Evolutionary conservation across 2,797 vertebrate species (phyloP), one percentile per base, ranked within the genome.

Genomic region (Bufotes viridis): DNA sequence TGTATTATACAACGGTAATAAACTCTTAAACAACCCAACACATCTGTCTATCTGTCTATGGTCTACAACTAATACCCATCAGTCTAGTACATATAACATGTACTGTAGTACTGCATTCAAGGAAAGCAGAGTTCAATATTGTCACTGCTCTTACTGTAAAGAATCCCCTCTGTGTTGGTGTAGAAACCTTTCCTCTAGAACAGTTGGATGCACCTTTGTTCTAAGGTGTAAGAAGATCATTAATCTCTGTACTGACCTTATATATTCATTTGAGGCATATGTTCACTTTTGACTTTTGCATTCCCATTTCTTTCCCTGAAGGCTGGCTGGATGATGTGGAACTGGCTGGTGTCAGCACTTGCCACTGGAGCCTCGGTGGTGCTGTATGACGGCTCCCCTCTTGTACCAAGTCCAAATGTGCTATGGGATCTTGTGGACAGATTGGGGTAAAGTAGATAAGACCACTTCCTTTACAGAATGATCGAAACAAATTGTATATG

Each of bases 301-400:
- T 49, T 2, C 49, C 4, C 53, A 14, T 81, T 18, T 81, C 76
- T 53, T 91, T 9, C 49, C 61, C 72, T 81, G 20, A 90, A 99
- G 98, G 97, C 94, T 0, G 98, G 98, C 91, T 99, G 98, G 98
- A 99, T 99, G 98, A 99, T 99, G 98, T 99, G 98, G 98, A 99
- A 99, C 92, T 99, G 98, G 98, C 91, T 98, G 91, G 93, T 99
- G 88, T 95, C 97, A 0, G 95, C 97, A 0, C 94, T 99, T 69
- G 97, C 98, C 53, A 96, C 97, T 0, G 98, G 98, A 42, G 96
- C 97, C 0, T 97, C 98, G 0, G 94, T 99, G 91, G 98, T 99
- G 84, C 91, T 99, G 22, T 99, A 99, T 0, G 98, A 99, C 0
- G 98, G 98, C 72, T 99, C 98, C 63, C 98, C 98, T 0, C 95